Conservation (phyloP, 2,888 invertebrate genomes). For the Clepsis dumicolana region DNA sequence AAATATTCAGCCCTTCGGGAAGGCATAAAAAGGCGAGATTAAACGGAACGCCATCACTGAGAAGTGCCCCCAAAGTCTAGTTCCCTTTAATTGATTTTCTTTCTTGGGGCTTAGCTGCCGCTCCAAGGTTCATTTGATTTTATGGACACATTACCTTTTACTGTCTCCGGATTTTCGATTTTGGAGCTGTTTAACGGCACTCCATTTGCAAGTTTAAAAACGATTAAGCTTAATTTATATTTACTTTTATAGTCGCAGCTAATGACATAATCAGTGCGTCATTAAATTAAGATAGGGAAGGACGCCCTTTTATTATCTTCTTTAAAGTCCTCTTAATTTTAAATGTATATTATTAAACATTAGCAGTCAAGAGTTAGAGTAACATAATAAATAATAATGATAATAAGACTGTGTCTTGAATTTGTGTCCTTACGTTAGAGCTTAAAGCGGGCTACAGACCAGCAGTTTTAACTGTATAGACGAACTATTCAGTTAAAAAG, state of each 20-base stretch:
- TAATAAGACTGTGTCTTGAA: too few relatives aligned
- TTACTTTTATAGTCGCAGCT: conserved; percentile 13
- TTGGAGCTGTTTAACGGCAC: conserved; percentile 26
- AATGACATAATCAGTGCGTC: conserved; percentile 1
- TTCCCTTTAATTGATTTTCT: conserved; percentile 52
- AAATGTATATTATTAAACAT: too few relatives aligned
- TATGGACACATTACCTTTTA: conserved; percentile 44
- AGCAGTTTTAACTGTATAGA: too few relatives aligned
- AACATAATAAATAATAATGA: too few relatives aligned
- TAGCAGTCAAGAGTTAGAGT: too few relatives aligned
- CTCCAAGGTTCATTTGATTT: conserved; percentile 40
- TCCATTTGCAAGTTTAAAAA: conserved; percentile 31
- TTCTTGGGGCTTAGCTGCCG: conserved; percentile 35
- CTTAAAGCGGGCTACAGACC: too few relatives aligned
- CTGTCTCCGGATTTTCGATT: conserved; percentile 40
- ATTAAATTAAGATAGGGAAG: conserved; percentile 5
- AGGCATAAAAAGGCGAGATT: conserved; percentile 39
- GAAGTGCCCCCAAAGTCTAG: conserved; percentile 47
- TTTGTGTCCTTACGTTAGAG: too few relatives aligned
- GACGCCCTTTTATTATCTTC: neutral
- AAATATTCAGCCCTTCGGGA: conserved; percentile 42
- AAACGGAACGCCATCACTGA: conserved; percentile 42
- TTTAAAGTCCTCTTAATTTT: too few relatives aligned
- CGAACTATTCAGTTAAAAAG: too few relatives aligned
- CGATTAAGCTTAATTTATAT: conserved; percentile 32